Percentiles rank a stretch among this genome's conserved stretches.
phyloP scores from a whole-genome alignment of 2,888 invertebrate genomes.

The Drosophila acutilabella region DNA sequence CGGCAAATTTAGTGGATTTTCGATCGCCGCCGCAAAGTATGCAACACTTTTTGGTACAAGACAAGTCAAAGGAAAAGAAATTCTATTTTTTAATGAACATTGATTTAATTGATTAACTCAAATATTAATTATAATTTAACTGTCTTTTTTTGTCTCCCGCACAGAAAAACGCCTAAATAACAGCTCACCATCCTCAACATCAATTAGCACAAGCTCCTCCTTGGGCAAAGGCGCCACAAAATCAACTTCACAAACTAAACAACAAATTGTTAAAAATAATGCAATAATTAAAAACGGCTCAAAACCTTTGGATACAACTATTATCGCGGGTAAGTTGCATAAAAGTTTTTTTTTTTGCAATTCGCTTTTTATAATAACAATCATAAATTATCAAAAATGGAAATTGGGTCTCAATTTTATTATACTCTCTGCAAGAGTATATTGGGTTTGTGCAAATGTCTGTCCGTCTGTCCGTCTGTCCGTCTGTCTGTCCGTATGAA shows the following conservation, averaged over 20 bases:
- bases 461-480: too few relatives aligned
- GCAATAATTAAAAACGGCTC: slow-evolving; percentile 42
- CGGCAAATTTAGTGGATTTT: not conserved
- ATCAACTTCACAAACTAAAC: slow-evolving; percentile 7
- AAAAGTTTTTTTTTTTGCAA: not conserved
- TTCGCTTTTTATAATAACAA: slow-evolving; percentile 2
- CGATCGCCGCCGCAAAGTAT: slow-evolving; percentile 41
- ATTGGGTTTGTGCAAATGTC: too few relatives aligned
- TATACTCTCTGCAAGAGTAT: too few relatives aligned
- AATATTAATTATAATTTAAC: not conserved
- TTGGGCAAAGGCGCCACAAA: slow-evolving; percentile 27
- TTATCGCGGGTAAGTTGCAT: slow-evolving; percentile 62
- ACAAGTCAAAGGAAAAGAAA: not conserved
- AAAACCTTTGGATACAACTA: slow-evolving; percentile 33
- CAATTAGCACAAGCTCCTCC: slow-evolving; percentile 17
- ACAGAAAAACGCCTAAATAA: slow-evolving; percentile 61
- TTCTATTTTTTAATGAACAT: not conserved
- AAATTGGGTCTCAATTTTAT: slow-evolving; percentile 1
- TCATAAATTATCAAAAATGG: not conserved
- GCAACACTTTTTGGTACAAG: slow-evolving; percentile 15
- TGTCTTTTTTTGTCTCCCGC: slow-evolving; percentile 3
- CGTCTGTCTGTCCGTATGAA: too few relatives aligned
- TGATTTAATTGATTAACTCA: too few relatives aligned
- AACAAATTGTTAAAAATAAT: slow-evolving; percentile 34
- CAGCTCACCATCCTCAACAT: slow-evolving; percentile 14